Evolutionary conservation across 2,888 invertebrate genomes (phyloP).

Genomic region (Andrena dorsata): DNA sequence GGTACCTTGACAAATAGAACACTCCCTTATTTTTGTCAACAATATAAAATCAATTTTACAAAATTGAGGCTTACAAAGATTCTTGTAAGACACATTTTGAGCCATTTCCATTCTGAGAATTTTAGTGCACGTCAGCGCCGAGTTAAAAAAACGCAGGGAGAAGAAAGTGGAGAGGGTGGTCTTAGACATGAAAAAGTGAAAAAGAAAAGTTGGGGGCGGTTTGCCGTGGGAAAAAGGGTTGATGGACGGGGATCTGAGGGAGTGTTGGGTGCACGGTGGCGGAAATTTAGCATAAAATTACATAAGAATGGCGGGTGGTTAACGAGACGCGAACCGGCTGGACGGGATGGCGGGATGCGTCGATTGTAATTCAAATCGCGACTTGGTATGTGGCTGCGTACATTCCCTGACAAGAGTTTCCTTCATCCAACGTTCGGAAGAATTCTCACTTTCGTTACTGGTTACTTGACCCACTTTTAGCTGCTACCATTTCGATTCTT

Average conservation of each 20-base stretch:
- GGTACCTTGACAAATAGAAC: too few relatives aligned
- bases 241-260: constrained; percentile 28
- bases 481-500: not conserved
- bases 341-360: constrained; percentile 77
- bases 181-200: constrained; percentile 43
- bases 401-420: constrained; percentile 70
- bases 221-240: constrained; percentile 29
- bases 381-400: constrained; percentile 77
- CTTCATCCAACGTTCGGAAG: not conserved
- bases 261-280: constrained; percentile 43
- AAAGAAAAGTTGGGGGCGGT: constrained; percentile 1
- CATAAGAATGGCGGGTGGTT: constrained; percentile 78
- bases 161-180: not conserved
- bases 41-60: too few relatives aligned
- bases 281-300: constrained; percentile 80
- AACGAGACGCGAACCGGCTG: constrained; percentile 78
- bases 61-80: too few relatives aligned
- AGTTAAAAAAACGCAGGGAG: not conserved
- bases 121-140: not conserved
- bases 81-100: not conserved
- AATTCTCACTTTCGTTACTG: not conserved
- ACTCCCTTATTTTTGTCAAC: too few relatives aligned
- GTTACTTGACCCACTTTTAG: not conserved
- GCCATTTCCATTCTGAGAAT: not conserved
- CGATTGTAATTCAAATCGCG: constrained; percentile 83